phyloP scores from a whole-genome alignment of 2,113 vertebrate genomes.

The Elaphurus davidianus region DNA sequence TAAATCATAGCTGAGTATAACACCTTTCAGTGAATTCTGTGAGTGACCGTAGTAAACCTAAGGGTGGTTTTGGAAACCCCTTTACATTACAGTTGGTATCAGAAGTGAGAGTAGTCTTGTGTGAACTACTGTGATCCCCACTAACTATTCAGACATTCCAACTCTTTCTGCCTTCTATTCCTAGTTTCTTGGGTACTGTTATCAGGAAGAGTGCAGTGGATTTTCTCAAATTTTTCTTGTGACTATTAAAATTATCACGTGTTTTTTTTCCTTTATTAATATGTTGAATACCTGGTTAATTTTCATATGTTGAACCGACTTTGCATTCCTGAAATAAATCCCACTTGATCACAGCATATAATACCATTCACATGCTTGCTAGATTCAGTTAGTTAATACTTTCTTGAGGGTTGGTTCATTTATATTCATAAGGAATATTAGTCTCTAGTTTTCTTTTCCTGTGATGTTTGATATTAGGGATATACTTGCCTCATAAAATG shows the following conservation, averaged over 20 bases:
- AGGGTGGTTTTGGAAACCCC: background rate
- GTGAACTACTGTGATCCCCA: background rate
- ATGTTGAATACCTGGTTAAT: background rate
- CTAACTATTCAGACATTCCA: background rate
- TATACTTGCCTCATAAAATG: background rate
- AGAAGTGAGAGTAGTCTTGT: background rate
- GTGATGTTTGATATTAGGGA: background rate
- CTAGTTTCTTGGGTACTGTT: background rate
- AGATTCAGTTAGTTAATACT: background rate
- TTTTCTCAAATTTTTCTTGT: background rate
- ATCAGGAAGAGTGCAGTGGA: background rate
- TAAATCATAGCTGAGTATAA: background rate
- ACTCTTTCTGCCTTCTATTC: background rate
- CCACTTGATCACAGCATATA: background rate
- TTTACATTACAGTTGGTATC: background rate
- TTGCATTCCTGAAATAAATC: slow-evolving; percentile 17
- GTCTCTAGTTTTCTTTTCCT: background rate
- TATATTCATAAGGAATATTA: background rate
- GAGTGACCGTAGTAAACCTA: background rate
- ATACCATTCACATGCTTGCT: background rate
- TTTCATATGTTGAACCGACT: background rate
- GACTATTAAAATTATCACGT: background rate
- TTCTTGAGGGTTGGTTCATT: background rate
- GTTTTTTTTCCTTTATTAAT: background rate
- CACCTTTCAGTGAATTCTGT: background rate